Conservation (phyloP, 2,113 vertebrate species). For the Microcebus lehilahytsara region DNA sequence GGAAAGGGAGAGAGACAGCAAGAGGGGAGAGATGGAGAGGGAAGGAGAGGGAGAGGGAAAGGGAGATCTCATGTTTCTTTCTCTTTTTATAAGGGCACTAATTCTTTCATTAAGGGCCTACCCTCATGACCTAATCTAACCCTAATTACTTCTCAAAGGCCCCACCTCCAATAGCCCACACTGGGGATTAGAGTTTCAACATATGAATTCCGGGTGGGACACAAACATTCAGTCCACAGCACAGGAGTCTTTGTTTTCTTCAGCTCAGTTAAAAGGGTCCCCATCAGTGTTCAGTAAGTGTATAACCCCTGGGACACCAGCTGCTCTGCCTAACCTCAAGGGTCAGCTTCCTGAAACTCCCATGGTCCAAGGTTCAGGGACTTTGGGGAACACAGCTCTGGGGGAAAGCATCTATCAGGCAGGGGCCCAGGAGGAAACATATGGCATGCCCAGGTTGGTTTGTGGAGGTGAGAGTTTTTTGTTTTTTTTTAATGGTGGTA, state of each 20-base stretch:
- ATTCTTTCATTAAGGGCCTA: not conserved
- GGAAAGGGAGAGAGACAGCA: not conserved
- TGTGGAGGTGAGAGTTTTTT: not conserved
- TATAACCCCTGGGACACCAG: not conserved
- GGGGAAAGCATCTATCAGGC: not conserved
- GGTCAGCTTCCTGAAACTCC: not conserved
- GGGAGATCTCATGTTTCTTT: not conserved
- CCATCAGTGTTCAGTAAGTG: not conserved
- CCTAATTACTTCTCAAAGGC: not conserved
- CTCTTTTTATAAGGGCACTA: not conserved
- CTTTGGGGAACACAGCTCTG: not conserved
- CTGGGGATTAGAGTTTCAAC: not conserved
- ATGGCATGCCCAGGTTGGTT: not conserved
- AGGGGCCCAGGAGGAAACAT: not conserved
- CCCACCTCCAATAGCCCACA: not conserved
- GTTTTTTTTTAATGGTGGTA: not conserved
- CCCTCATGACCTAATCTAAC: not conserved
- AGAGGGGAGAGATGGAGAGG: not conserved
- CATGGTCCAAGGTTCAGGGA: not conserved
- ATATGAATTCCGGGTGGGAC: not conserved
- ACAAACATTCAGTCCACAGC: not conserved
- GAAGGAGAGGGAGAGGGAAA: too few species aligned
- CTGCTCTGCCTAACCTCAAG: not conserved
- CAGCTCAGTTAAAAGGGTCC: not conserved
- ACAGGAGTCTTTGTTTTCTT: not conserved